Base-by-base conservation (phyloP, 2,797 vertebrate species). In the Tympanoctomys barrerae region DNA sequence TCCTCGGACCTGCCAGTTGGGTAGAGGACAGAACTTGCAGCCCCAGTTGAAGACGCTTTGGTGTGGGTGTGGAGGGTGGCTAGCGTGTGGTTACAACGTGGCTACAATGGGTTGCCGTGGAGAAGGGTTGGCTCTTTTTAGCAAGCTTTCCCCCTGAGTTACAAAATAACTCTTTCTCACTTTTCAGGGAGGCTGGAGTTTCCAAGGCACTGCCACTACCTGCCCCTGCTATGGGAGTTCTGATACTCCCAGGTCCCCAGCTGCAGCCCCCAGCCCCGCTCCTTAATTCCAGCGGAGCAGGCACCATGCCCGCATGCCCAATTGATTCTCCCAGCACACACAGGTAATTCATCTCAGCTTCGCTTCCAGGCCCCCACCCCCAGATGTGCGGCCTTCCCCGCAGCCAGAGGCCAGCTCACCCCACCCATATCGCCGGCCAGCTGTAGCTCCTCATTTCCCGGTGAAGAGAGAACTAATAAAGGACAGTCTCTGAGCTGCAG, bases 301-400 rank as follows among this genome's bases (percentile, higher is more conserved):
- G 94, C 92, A 85, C 90, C 33, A 0, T 95, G 93, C 96, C 90
- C 61, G 7, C 93, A 96, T 98, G 98, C 97, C 98, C 98, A 98
- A 98, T 98, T 98, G 97, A 98, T 98, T 98, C 96, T 97, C 95
- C 26, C 54, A 96, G 97, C 90, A 93, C 96, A 96, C 96, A 96
- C 98, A 98, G 98, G 98, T 98, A 98, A 98, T 98, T 98, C 97
- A 98, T 98, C 98, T 98, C 98, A 98, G 98, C 95, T 96, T 97
- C 96, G 96, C 87, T 94, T 90, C 39, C 94, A 94, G 87, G 91
- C 96, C 97, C 94, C 85, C 62, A 49, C 89, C 97, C 97, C 96
- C 95, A 93, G 83, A 90, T 93, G 28, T 83, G 21, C 2, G 0
- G 94, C 95, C 97, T 97, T 95, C 94, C 94, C 98, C 97, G 98